Conservation (phyloP, 2,113 vertebrate species). For the Amphiprion ocellaris region DNA sequence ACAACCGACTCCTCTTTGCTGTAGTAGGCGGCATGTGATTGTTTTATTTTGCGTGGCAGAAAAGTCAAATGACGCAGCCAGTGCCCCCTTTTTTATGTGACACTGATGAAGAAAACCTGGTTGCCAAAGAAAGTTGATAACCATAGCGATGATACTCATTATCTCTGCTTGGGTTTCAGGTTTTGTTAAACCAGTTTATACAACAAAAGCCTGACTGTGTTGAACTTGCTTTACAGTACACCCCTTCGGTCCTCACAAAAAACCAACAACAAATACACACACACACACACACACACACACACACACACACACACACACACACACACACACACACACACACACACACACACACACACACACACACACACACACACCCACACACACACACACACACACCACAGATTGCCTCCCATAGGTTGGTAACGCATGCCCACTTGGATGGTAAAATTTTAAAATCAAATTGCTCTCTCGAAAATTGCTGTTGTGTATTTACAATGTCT, state of each 20-base stretch:
- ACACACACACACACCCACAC: constrained; percentile 11
- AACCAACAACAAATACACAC: background rate
- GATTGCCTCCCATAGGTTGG: background rate
- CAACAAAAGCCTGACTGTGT: no score
- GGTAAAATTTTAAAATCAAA: constrained; percentile 46
- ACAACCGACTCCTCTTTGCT: no score
- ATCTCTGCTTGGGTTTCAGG: no score
- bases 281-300: constrained; percentile 9
- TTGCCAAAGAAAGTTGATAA: no score
- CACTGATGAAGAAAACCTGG: no score
- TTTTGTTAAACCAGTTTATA: no score
- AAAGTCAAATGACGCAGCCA: no score
- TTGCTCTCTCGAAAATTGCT: constrained; percentile 31
- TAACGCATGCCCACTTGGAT: background rate
- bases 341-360: constrained; percentile 11
- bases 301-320: constrained; percentile 6
- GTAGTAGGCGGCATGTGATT: no score
- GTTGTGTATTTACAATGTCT: constrained; percentile 27
- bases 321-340: constrained; percentile 11
- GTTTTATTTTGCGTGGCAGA: no score
- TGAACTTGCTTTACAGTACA: no score
- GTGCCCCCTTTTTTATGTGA: no score
- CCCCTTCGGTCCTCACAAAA: background rate
- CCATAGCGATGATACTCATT: no score
- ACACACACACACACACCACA: constrained; percentile 7